Evolutionary conservation across 2,113 vertebrate genomes (phyloP).

Genomic region (Rhea americana): DNA sequence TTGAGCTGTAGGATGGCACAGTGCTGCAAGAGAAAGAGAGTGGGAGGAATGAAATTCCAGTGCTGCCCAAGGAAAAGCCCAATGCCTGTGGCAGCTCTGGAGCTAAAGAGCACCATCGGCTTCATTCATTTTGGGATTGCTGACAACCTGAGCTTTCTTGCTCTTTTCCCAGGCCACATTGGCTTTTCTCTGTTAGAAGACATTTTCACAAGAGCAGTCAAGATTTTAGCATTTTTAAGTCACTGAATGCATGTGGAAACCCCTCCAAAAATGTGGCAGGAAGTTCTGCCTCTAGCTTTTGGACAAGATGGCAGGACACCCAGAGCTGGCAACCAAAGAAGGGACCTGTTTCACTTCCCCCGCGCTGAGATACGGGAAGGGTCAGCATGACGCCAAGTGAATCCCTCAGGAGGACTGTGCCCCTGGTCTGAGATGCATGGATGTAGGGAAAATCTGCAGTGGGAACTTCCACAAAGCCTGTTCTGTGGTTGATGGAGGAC

Average conservation of each 20-base stretch:
- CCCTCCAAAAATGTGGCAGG: conserved; percentile 24
- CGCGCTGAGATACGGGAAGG: neutral
- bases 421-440: neutral
- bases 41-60: neutral
- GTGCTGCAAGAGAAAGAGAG: conserved; percentile 64
- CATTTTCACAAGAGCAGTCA: conserved; percentile 33
- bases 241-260: conserved; percentile 37
- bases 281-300: conserved; percentile 10
- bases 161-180: neutral
- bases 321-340: conserved; percentile 44
- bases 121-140: neutral
- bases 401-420: neutral
- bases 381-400: neutral
- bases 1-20: conserved; percentile 81
- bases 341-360: neutral
- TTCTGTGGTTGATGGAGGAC: rapidly evolving
- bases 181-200: neutral
- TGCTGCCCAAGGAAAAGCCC: neutral
- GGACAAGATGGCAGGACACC: neutral
- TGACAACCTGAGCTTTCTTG: neutral
- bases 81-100: neutral
- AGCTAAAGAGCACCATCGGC: neutral
- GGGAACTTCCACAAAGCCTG: neutral
- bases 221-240: conserved; percentile 33
- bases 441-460: neutral